phyloP scores from a whole-genome alignment of 2,113 vertebrate species.

The Neofelis nebulosa region DNA sequence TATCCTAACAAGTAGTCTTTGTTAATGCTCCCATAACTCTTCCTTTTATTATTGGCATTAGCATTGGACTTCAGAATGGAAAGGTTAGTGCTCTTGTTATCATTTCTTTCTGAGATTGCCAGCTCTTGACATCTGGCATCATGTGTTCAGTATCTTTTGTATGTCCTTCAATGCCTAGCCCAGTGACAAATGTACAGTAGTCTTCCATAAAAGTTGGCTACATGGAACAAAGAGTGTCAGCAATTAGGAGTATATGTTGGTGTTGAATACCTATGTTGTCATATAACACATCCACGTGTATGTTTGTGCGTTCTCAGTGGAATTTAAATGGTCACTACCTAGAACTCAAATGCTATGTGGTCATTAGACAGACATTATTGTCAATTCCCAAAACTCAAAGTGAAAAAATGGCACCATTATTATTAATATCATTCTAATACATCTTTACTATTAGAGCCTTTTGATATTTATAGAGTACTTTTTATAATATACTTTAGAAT shows the following conservation, averaged over 20 bases:
- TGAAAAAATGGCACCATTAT: neutral
- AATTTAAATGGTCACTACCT: neutral
- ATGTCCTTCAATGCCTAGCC: neutral
- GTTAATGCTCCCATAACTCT: neutral
- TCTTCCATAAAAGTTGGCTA: neutral
- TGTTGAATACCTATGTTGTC: neutral
- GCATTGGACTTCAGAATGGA: neutral
- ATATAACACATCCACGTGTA: neutral
- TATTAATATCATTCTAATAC: neutral
- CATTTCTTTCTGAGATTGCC: neutral
- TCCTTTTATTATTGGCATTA: neutral
- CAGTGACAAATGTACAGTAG: neutral
- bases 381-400: neutral
- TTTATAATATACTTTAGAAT: neutral
- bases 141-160: neutral
- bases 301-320: neutral
- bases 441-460: neutral
- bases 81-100: neutral
- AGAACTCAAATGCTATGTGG: neutral
- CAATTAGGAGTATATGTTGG: neutral
- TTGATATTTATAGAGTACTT: neutral
- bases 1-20: neutral
- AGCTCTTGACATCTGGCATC: neutral
- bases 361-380: neutral
- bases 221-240: neutral